Evolutionary conservation across 2,797 vertebrate species (phyloP), one percentile per base, ranked within the genome.

Genomic region (Epinephelus malabaricus): DNA sequence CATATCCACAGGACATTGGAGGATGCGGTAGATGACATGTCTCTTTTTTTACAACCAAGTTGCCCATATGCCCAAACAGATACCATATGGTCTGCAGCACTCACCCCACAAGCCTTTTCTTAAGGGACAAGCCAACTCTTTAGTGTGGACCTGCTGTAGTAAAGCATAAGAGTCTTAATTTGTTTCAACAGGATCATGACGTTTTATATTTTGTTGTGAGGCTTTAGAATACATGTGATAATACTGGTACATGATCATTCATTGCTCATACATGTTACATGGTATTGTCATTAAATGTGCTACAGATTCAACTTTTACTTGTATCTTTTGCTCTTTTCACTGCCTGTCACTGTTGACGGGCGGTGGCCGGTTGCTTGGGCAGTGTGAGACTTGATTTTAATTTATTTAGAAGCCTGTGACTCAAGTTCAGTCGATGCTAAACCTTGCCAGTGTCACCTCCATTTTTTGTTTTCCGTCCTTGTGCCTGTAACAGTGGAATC

Each of bases 41-140:
- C 14, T 71, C 30, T 46, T 54, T 69, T 46, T 54, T 54, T 72
- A 45, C 45, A 53, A 40, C 50, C 49, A 53, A 55, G 25, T 72
- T 73, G 21, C 27, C 77, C 74, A 74, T 86, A 89, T 87, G 88
- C 53, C 67, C 51, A 54, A 25, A 63, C 75, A 56, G 70, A 80
- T 43, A 72, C 59, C 86, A 87, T 83, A 82, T 87, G 74, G 67
- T 81, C 56, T 72, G 51, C 56, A 79, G 2, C 63, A 46, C 40
- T 68, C 46, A 66, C n/a, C 61, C 49, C 38, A 50, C 51, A 49
- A 61, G 54, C 5, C 63, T 56, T 27, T 10, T 62, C 53, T 67
- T 64, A 66, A 65, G 43, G 46, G 45, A 73, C 58, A 45, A 51
- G 23, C n/a, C 12, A 12, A 45, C 2, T 51, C 30, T 15, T 79